Percentiles rank a stretch among this genome's conserved stretches.
These are phyloP conservation scores for Ibidorhyncha struthersii DNA, from an alignment of 2,113 vertebrate genomes.

Conservation along the genomic window DNA sequence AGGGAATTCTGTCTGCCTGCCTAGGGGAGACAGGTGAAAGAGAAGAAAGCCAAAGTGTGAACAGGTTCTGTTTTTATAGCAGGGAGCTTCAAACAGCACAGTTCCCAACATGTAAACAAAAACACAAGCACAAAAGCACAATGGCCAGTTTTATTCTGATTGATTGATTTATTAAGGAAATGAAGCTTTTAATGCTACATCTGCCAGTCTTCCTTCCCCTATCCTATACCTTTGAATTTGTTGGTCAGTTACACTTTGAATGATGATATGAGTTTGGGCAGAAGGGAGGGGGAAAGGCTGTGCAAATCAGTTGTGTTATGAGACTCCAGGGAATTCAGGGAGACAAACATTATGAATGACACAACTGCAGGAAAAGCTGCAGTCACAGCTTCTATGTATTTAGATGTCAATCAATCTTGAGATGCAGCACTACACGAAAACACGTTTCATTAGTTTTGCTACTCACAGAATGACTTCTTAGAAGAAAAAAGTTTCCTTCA, in stretches of 20 bases:
- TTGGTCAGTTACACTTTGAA: neutral
- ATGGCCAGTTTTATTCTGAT: neutral
- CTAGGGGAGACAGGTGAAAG: neutral
- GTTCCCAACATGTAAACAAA: neutral
- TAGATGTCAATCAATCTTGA: constrained; percentile 4
- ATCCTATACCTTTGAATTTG: neutral
- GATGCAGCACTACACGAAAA: neutral
- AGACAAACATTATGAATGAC: neutral
- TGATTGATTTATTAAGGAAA: neutral
- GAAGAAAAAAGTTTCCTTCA: neutral
- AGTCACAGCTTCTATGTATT: neutral
- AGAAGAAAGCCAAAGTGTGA: neutral
- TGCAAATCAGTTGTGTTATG: neutral
- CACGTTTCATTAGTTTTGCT: neutral
- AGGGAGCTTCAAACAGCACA: neutral
- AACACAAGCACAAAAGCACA: neutral
- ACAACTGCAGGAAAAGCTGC: neutral
- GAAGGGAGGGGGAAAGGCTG: neutral
- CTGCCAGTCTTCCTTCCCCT: neutral
- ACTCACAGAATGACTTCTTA: neutral
- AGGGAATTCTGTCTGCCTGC: neutral
- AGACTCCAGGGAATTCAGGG: neutral
- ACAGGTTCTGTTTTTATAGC: neutral
- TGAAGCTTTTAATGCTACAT: neutral
- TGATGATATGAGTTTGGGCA: neutral